Conservation (phyloP, 2,113 vertebrate genomes). For the Epinephelus lanceolatus region DNA sequence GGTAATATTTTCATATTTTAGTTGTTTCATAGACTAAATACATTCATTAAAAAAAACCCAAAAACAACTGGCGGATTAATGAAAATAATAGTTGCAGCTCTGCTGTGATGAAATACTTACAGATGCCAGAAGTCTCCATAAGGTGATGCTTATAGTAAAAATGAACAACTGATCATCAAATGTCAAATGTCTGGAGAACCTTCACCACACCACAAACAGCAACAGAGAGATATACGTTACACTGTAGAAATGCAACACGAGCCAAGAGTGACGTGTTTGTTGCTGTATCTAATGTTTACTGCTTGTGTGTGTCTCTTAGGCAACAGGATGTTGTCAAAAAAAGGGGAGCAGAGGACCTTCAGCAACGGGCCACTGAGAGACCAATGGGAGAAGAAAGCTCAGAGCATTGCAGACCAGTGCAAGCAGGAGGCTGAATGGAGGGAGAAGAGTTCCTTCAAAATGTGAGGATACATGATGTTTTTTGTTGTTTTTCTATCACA, state of each 20-base stretch:
- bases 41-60: too few species aligned
- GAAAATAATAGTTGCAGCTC: not conserved
- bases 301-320: not conserved
- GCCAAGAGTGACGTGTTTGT: not conserved
- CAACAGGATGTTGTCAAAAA: conserved; percentile 68
- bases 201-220: not conserved
- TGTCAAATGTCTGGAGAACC: not conserved
- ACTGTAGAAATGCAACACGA: not conserved
- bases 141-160: not conserved
- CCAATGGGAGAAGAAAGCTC: conserved; percentile 75
- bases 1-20: not conserved
- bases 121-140: not conserved
- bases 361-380: conserved; percentile 65
- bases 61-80: not conserved
- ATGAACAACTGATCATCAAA: not conserved
- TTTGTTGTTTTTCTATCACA: not conserved
- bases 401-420: conserved; percentile 50
- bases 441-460: conserved; percentile 64
- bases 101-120: not conserved
- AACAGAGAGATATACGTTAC: not conserved
- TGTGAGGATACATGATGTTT: conserved; percentile 49
- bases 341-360: conserved; percentile 48
- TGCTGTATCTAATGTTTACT: not conserved
- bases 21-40: too few species aligned
- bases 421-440: conserved; percentile 66